Percentiles rank a stretch among this genome's conserved stretches.
phyloP scores from a whole-genome alignment of 2,888 invertebrate genomes.

The Agapostemon virescens region DNA sequence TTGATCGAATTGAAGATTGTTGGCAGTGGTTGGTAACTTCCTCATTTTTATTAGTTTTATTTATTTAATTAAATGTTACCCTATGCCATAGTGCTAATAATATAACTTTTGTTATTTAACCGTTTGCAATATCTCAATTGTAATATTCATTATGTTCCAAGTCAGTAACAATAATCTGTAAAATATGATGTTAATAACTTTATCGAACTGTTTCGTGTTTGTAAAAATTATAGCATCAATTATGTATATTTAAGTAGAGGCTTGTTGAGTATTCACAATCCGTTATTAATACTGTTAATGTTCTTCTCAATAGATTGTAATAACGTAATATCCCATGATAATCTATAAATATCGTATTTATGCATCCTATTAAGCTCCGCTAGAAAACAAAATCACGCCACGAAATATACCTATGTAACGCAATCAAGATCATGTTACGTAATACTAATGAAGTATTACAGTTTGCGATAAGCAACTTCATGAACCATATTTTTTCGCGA shows the following conservation, averaged over 20 bases:
- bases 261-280: background rate
- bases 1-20: background rate
- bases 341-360: constrained; percentile 14
- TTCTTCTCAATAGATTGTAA: background rate
- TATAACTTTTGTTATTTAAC: background rate
- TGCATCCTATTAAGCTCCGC: background rate
- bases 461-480: constrained; percentile 46
- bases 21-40: background rate
- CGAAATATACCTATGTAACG: constrained; percentile 22
- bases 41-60: background rate
- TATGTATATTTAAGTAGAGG: background rate
- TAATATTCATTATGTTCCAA: background rate
- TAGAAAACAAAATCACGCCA: constrained; percentile 22
- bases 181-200: background rate
- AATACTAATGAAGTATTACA: constrained; percentile 42
- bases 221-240: background rate
- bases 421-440: constrained; percentile 37
- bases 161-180: background rate
- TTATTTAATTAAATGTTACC: background rate
- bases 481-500: constrained; percentile 12
- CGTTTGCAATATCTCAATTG: background rate
- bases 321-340: background rate
- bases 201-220: background rate
- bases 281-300: background rate
- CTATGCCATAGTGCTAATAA: background rate